Evolutionary conservation across 2,888 invertebrate genomes (phyloP).

Genomic region (Chrysolina oricalcia): DNA sequence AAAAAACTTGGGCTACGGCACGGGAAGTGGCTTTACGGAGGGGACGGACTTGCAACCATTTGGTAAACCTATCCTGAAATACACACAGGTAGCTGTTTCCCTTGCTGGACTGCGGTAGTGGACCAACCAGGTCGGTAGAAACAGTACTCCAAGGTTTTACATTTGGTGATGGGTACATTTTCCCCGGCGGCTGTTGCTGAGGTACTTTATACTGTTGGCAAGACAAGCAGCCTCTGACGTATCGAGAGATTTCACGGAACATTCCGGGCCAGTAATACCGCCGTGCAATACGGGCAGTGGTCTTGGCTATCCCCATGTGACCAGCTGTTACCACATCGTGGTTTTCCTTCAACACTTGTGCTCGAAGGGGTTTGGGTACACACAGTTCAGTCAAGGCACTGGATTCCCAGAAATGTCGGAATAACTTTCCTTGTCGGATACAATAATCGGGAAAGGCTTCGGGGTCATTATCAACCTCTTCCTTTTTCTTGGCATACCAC

Average conservation of each 20-base stretch:
- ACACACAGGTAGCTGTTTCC: background rate
- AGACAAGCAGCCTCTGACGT: background rate
- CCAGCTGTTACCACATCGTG: background rate
- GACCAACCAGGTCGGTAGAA: background rate
- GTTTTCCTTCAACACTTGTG: background rate
- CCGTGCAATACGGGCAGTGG: too few species aligned
- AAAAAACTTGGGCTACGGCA: too few species aligned
- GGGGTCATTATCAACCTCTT: background rate
- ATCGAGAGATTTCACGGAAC: too few species aligned
- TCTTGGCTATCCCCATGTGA: background rate
- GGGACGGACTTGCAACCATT: background rate
- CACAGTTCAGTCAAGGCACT: constrained; percentile 33
- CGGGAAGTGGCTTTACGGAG: background rate
- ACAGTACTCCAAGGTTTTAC: background rate
- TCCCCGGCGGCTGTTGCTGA: background rate
- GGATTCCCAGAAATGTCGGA: constrained; percentile 27
- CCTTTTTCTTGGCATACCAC: constrained; percentile 8
- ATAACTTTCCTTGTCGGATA: constrained; percentile 5
- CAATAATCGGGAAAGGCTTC: background rate
- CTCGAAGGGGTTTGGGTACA: background rate
- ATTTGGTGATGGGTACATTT: background rate
- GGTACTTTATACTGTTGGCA: background rate
- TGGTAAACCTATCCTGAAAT: background rate
- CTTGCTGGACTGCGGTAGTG: too few species aligned
- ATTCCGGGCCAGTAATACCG: too few species aligned